phyloP scores from a whole-genome alignment of 1,140 invertebrate species.

The Nilaparvata lugens region DNA sequence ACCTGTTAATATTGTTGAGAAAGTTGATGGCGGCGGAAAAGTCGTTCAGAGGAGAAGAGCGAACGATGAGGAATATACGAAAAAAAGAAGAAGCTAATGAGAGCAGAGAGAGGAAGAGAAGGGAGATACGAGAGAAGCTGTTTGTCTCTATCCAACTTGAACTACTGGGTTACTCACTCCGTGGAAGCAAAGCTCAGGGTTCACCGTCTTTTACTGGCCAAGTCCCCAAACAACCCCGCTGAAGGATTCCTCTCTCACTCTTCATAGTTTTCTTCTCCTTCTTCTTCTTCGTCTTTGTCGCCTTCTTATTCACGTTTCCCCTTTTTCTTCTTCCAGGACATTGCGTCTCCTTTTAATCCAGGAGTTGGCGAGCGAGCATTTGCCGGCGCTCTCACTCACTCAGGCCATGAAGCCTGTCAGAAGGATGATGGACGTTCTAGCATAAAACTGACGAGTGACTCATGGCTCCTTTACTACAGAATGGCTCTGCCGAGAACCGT shows the following conservation, averaged over 20 bases:
- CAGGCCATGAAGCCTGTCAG: slow-evolving; percentile 52
- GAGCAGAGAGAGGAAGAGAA: too few relatives aligned
- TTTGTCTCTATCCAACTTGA: background rate
- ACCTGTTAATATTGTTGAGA: too few relatives aligned
- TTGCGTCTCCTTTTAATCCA: background rate
- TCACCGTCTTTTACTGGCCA: background rate
- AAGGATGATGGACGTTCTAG: slow-evolving; percentile 53
- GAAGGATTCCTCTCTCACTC: background rate
- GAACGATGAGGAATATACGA: too few relatives aligned
- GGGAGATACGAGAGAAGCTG: too few relatives aligned
- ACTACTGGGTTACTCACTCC: too few relatives aligned
- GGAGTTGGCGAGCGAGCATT: background rate
- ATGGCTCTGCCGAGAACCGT: slow-evolving; percentile 62
- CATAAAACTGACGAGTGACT: slow-evolving; percentile 50
- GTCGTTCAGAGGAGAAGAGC: too few relatives aligned
- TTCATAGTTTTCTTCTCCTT: too few relatives aligned
- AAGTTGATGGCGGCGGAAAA: too few relatives aligned
- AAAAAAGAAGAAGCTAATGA: too few relatives aligned
- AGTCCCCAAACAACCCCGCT: slow-evolving; percentile 1
- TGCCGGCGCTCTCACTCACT: background rate
- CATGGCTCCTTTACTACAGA: slow-evolving; percentile 48
- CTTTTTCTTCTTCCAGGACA: too few relatives aligned
- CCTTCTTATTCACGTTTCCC: too few relatives aligned
- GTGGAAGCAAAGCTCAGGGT: background rate
- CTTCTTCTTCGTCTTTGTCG: too few relatives aligned